Evolutionary conservation across 2,113 vertebrate species (phyloP), one percentile per base, ranked within the genome.

Genomic region (Hassar affinis): DNA sequence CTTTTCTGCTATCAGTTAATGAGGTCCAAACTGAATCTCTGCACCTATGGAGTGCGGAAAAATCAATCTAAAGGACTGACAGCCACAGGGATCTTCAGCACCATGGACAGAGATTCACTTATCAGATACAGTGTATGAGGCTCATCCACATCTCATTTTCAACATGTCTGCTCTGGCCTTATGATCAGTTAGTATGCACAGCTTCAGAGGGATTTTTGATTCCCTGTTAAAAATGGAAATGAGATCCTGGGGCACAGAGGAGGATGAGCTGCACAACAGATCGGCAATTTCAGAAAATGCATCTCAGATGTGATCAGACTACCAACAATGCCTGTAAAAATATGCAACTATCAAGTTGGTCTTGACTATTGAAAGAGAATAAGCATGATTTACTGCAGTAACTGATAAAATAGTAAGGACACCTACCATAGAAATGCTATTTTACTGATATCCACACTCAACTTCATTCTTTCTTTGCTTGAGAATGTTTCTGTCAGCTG

Each of bases 1-100:
- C 90, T 88, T 80, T 89, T 87, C 84, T 68, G 87, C 91, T 91
- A 91, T 92, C 93, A 92, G 91, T 92, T 92, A 93, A 93, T 93
- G 89, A 93, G 91, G 88, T 89, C 81, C 76, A 75, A 86, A 85
- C 64, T 85, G 87, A 71, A 84, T 85, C 71, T 78, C 25, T 76
- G 79, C 84, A 85, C 88, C 87, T 87, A 79, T 81, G 79, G 81
- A 88, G 90, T 85, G 85, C 88, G 85, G 66, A 88, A 85, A 87
- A 91, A 87, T 90, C 87, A 88, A 88, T 91, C 89, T 88, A 85
- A 79, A 84, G 88, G 86, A 90, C 89, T 86, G 86, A 76, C 87
- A 71, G 76, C 83, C 76, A 81, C 75, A n/a, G 78, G 78, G 87
- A 88, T 83, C 89, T 91, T 89, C 64, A 81, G 79, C 81, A 78